A percentile compares a stretch with the other conserved stretches of the same genome.
phyloP scores from a whole-genome alignment of 1,140 invertebrate genomes.

The Penaeus japonicus region DNA sequence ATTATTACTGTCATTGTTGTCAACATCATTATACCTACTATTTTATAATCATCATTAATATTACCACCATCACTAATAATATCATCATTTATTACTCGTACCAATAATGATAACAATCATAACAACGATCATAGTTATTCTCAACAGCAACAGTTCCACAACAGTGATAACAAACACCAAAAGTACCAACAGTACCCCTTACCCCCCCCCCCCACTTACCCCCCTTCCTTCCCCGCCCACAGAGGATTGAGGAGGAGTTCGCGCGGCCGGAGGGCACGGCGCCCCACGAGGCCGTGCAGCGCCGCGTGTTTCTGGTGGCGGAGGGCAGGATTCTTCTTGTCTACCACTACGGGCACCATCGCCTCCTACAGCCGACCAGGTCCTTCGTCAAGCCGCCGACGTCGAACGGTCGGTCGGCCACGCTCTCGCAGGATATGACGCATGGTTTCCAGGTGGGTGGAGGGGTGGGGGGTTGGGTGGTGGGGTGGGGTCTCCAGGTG shows the following conservation, averaged over 20 bases:
- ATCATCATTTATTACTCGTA: too few species aligned
- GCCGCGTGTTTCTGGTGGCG: slow-evolving; percentile 17
- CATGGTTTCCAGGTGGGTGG: slow-evolving; percentile 31
- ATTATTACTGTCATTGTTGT: too few species aligned
- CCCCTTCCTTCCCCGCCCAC: background rate
- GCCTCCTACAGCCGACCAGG: slow-evolving; percentile 39
- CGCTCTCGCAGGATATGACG: slow-evolving; percentile 27
- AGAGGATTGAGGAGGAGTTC: slow-evolving; percentile 41
- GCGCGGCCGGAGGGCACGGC: background rate
- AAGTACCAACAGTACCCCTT: too few species aligned
- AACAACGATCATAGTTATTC: too few species aligned
- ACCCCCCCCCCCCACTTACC: too few species aligned
- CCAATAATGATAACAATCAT: too few species aligned
- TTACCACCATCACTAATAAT: too few species aligned
- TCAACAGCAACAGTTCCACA: too few species aligned
- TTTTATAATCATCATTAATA: too few species aligned
- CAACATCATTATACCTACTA: too few species aligned
- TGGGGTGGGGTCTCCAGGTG: too few species aligned
- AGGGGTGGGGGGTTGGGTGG: background rate
- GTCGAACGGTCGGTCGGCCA: background rate
- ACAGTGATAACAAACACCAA: too few species aligned
- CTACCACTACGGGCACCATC: slow-evolving; percentile 44
- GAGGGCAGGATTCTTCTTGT: slow-evolving; percentile 34
- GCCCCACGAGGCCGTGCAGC: slow-evolving; percentile 15
- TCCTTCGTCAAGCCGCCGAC: slow-evolving; percentile 41